phyloP scores from a whole-genome alignment of 2,113 vertebrate genomes.

The Calidris pygmaea region DNA sequence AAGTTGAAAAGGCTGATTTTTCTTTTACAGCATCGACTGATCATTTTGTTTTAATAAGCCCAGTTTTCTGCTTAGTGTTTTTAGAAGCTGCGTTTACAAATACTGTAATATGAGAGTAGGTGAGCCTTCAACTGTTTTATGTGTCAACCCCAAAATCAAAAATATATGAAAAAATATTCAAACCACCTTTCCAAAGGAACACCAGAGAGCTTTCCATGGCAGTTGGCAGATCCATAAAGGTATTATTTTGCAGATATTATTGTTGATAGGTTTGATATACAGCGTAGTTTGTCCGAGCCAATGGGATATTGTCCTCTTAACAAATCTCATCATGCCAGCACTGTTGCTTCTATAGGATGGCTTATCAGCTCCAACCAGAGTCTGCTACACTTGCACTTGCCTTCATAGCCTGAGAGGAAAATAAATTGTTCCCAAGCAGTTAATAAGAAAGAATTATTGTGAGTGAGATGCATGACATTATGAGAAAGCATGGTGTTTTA shows the following conservation, averaged over 20 bases:
- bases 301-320: constrained; percentile 89
- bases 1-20: neutral
- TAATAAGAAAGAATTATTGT: constrained; percentile 95
- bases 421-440: constrained; percentile 94
- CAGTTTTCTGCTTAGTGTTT: neutral
- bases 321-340: constrained; percentile 89
- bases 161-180: neutral
- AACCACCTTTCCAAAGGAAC: constrained; percentile 61
- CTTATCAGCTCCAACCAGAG: constrained; percentile 94
- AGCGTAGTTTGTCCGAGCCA: constrained; percentile 75
- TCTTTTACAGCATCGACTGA: neutral
- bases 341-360: constrained; percentile 76
- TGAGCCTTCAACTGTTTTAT: neutral
- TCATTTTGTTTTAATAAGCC: neutral
- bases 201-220: constrained; percentile 59
- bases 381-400: constrained; percentile 80
- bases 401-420: constrained; percentile 92
- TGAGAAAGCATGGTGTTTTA: constrained; percentile 74
- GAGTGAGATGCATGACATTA: constrained; percentile 84
- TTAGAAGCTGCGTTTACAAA: constrained; percentile 36
- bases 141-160: neutral
- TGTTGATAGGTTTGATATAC: constrained; percentile 83
- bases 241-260: constrained; percentile 80
- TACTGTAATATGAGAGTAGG: neutral
- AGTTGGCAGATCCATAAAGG: constrained; percentile 72